phyloP scores from a whole-genome alignment of 2,113 vertebrate species.

The Natator depressus region DNA sequence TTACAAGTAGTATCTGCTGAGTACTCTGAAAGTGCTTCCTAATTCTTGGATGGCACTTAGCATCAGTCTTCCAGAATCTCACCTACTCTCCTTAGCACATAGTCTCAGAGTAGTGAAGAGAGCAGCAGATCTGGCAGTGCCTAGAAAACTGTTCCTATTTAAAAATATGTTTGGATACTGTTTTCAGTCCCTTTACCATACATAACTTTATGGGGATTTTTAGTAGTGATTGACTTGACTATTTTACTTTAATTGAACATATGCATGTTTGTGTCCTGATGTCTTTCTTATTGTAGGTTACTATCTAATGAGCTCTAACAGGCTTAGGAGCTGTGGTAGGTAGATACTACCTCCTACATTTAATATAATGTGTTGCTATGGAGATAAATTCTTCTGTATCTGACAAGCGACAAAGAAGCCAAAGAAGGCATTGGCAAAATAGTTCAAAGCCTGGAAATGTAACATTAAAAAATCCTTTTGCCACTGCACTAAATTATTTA shows the following conservation, averaged over 20 bases:
- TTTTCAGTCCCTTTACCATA: constrained; percentile 20
- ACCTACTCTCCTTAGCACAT: background rate
- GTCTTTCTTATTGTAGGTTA: constrained; percentile 5
- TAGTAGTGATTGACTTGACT: background rate
- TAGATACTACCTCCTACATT: constrained; percentile 23
- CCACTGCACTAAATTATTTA: constrained; percentile 50
- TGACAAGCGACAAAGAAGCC: constrained; percentile 62
- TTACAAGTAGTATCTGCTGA: background rate
- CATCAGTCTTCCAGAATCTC: background rate
- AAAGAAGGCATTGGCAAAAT: constrained; percentile 56
- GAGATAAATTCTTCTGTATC: constrained; percentile 50
- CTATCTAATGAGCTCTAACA: constrained; percentile 49
- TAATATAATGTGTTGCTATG: constrained; percentile 65
- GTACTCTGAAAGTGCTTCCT: background rate
- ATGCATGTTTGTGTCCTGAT: background rate
- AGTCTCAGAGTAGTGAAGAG: background rate
- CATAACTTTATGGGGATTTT: background rate
- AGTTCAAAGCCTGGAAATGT: constrained; percentile 59
- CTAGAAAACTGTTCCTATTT: background rate
- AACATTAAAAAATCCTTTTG: constrained; percentile 34
- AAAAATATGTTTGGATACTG: background rate
- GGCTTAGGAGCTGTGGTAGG: constrained; percentile 28
- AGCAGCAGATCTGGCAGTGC: background rate
- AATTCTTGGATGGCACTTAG: background rate
- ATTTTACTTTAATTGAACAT: constrained; percentile 32